Evolutionary conservation across 1,140 invertebrate species (phyloP).

Genomic region (Drosophila lacteicornis): DNA sequence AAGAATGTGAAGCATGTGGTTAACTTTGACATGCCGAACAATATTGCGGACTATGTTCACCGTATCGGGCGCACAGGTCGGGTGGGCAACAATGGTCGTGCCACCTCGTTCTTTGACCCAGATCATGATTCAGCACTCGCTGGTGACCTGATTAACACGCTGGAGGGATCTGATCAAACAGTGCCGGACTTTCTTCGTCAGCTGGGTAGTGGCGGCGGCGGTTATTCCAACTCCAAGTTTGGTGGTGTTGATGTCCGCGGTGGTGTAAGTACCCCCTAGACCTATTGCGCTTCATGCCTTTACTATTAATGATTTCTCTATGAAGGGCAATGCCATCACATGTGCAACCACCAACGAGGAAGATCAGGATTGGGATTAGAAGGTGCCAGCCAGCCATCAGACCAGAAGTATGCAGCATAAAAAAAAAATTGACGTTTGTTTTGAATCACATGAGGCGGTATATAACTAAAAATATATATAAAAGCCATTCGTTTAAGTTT

Average conservation of each 20-base stretch:
- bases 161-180: conserved; percentile 88
- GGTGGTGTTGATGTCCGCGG: conserved; percentile 86
- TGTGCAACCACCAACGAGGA: conserved; percentile 23
- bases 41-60: conserved; percentile 97
- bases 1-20: conserved; percentile 93
- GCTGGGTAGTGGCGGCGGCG: conserved; percentile 77
- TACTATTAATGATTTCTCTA: neutral
- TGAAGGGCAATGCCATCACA: conserved; percentile 15
- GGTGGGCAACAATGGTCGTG: conserved; percentile 95
- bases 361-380: conserved; percentile 55
- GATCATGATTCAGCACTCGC: conserved; percentile 87
- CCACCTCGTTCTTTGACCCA: conserved; percentile 94
- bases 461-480: neutral
- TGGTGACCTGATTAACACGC: conserved; percentile 89
- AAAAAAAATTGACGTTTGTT: neutral
- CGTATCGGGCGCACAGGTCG: conserved; percentile 97
- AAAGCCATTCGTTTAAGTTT: conserved; percentile 1
- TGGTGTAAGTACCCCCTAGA: conserved; percentile 50
- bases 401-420: neutral
- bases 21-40: conserved; percentile 94
- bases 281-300: neutral
- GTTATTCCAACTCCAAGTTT: conserved; percentile 70
- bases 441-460: neutral
- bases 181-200: conserved; percentile 88
- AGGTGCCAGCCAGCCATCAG: neutral